Evolutionary conservation across 2,113 vertebrate genomes (phyloP).

Genomic region (Solenodon paradoxus): DNA sequence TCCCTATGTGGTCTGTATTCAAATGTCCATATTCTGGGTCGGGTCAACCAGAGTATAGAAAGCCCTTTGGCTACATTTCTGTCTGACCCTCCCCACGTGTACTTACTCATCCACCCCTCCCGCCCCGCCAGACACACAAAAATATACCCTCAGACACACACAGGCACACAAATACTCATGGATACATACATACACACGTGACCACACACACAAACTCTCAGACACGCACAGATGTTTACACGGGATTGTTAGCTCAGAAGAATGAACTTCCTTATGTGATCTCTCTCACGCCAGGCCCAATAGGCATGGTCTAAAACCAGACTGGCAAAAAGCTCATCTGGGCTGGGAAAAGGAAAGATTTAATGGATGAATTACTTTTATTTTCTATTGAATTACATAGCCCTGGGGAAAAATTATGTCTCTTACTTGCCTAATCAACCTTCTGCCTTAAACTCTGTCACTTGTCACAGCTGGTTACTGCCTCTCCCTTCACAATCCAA

Average conservation of each 20-base stretch:
- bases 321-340: neutral
- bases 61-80: neutral
- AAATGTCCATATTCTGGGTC: neutral
- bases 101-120: neutral
- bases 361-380: neutral
- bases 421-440: neutral
- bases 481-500: neutral
- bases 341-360: neutral
- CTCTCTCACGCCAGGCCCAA: neutral
- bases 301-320: neutral
- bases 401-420: neutral
- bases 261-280: neutral
- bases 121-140: neutral
- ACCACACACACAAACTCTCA: neutral
- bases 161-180: neutral
- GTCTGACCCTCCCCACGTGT: neutral
- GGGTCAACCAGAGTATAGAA: neutral
- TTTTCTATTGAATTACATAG: neutral
- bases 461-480: neutral
- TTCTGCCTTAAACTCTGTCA: neutral
- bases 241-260: neutral
- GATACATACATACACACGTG: neutral
- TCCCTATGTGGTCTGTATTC: neutral
- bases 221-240: neutral
- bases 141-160: neutral